Conservation (phyloP, 2,113 vertebrate genomes). For the Apodemus speciosus region DNA sequence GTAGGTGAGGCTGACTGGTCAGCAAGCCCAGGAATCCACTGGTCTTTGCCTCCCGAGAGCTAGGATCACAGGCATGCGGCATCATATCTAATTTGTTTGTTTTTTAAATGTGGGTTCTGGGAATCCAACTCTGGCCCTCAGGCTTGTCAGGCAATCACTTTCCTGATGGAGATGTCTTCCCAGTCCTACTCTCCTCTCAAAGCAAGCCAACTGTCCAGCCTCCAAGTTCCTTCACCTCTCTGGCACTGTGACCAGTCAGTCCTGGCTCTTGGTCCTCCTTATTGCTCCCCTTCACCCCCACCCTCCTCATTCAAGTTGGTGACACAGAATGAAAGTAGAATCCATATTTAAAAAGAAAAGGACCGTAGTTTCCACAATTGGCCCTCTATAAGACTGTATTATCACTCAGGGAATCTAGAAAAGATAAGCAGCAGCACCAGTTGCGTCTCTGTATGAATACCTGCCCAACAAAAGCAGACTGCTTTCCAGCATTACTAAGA, state of each 20-base stretch:
- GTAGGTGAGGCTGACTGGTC: background rate
- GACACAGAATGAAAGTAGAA: constrained; percentile 33
- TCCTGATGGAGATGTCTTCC: background rate
- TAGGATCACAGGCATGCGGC: background rate
- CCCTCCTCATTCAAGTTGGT: background rate
- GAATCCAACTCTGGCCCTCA: background rate
- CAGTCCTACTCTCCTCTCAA: background rate
- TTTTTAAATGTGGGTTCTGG: background rate
- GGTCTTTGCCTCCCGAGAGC: background rate
- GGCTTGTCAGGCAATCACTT: background rate
- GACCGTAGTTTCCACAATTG: background rate
- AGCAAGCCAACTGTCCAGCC: background rate
- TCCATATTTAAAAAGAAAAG: background rate
- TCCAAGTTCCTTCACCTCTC: background rate
- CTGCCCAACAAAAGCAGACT: background rate
- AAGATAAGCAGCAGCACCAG: background rate
- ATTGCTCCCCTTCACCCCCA: rapidly evolving
- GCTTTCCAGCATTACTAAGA: constrained; percentile 19
- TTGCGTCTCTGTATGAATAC: constrained; percentile 12
- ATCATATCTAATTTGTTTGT: background rate
- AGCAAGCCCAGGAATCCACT: background rate
- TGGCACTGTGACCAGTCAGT: background rate
- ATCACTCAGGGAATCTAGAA: background rate
- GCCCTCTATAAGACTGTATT: background rate
- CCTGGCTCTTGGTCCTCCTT: background rate